phyloP scores from a whole-genome alignment of 2,113 vertebrate genomes.

The Lepisosteus osseus region DNA sequence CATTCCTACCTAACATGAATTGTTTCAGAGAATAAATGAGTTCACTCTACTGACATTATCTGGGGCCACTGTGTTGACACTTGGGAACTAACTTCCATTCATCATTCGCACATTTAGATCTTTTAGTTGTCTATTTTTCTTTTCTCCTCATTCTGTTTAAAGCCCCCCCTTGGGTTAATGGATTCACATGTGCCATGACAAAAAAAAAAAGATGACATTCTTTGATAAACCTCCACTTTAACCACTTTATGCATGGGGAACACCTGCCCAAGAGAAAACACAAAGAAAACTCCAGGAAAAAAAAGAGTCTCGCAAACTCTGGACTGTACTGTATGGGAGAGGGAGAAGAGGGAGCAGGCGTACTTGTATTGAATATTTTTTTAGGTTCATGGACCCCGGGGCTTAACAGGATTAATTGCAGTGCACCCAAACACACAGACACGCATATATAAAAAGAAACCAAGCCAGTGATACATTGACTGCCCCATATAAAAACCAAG shows the following conservation, averaged over 20 bases:
- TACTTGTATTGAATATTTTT: no score
- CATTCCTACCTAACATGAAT: background rate
- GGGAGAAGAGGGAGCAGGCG: background rate
- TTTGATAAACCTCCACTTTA: background rate
- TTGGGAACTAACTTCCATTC: background rate
- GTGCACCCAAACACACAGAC: slow-evolving; percentile 40
- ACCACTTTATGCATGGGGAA: background rate
- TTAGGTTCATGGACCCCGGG: no score
- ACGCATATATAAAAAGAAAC: slow-evolving; percentile 31
- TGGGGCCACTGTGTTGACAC: background rate
- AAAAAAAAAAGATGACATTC: background rate
- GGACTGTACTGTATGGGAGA: background rate
- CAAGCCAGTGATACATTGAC: slow-evolving; percentile 27
- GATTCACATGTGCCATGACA: background rate
- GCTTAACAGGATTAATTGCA: slow-evolving; percentile 18
- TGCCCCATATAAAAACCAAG: slow-evolving; percentile 44
- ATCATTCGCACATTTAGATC: background rate
- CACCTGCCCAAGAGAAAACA: background rate
- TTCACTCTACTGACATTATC: background rate
- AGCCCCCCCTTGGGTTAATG: background rate
- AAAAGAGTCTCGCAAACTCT: no score
- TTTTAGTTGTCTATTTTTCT: background rate
- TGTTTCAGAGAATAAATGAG: slow-evolving; percentile 1
- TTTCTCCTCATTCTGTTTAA: background rate
- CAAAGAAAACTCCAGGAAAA: no score